These are phyloP conservation scores for Sebastes hubbsi DNA, from an alignment of 2,797 vertebrate species.

Conservation along the genomic window DNA sequence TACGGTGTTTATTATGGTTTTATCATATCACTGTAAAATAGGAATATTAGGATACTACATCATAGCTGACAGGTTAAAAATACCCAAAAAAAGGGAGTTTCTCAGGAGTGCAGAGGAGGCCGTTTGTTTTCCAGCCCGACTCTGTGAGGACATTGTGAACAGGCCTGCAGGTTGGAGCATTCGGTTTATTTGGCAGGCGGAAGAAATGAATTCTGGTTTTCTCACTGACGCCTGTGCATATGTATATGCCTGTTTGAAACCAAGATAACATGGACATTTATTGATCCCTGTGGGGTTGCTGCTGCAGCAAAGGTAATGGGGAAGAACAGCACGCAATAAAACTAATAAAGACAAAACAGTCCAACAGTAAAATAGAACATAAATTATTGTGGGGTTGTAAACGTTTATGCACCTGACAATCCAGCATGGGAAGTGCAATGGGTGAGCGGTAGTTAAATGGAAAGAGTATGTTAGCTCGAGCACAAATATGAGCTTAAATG, in stretches of 20 bases:
- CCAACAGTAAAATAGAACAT: constrained; percentile 39
- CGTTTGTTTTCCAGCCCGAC: constrained; percentile 24
- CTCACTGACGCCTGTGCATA: constrained; percentile 13
- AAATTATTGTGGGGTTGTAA: constrained; percentile 30
- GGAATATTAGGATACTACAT: constrained; percentile 70
- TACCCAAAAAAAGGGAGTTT: constrained; percentile 28
- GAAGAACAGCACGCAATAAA: constrained; percentile 36
- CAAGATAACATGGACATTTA: constrained; percentile 29
- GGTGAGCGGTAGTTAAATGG: neutral
- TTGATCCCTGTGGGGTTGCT: constrained; percentile 38
- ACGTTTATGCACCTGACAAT: constrained; percentile 22
- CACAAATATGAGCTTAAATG: neutral
- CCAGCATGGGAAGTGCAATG: neutral
- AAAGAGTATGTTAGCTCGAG: neutral
- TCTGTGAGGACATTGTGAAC: neutral
- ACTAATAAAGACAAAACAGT: constrained; percentile 42
- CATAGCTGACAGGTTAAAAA: constrained; percentile 57
- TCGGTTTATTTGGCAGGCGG: constrained; percentile 12
- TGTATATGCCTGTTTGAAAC: constrained; percentile 3
- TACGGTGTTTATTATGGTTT: constrained; percentile 53
- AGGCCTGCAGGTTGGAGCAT: constrained; percentile 23
- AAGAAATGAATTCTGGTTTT: constrained; percentile 21
- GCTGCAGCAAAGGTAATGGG: constrained; percentile 19
- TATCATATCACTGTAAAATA: constrained; percentile 61
- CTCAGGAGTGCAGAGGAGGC: neutral